Conservation (phyloP, 2,113 vertebrate genomes). For the Zapornia atra region DNA sequence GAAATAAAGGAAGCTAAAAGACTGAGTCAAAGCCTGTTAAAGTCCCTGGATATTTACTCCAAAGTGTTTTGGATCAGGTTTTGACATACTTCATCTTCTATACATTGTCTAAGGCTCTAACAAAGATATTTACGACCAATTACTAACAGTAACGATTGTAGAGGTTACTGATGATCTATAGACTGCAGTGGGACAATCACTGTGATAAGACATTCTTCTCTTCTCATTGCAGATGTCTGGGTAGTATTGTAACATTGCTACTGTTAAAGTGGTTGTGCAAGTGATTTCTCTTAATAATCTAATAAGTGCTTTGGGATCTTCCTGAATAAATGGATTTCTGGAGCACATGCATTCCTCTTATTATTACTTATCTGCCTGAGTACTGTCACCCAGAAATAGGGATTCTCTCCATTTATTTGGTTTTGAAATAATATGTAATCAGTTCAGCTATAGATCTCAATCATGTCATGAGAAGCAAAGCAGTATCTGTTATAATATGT, state of each 20-base stretch:
- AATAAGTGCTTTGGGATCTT: conserved; percentile 20
- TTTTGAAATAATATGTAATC: conserved; percentile 70
- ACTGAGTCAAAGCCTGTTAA: not conserved
- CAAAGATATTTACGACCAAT: conserved; percentile 1
- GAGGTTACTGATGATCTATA: not conserved
- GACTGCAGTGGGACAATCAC: not conserved
- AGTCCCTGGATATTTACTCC: not conserved
- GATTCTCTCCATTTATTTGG: conserved; percentile 62
- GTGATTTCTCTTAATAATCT: conserved; percentile 54
- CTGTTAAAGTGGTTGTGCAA: not conserved
- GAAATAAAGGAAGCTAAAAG: not conserved
- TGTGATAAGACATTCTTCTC: not conserved
- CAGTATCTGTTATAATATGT: conserved; percentile 31
- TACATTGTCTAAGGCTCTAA: not conserved
- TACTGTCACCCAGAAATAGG: conserved; percentile 56
- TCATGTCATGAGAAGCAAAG: conserved; percentile 38
- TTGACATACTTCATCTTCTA: not conserved
- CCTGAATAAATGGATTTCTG: conserved; percentile 36
- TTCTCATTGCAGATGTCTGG: not conserved
- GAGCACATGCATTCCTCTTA: not conserved
- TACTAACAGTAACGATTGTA: not conserved
- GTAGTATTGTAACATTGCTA: not conserved
- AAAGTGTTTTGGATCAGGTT: not conserved
- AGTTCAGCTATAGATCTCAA: conserved; percentile 58
- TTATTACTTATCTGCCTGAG: conserved; percentile 53